Percentiles rank a stretch among this genome's conserved stretches.
Conservation (phyloP, 2,888 invertebrate genomes). For the Pollenia griseotomentosa region DNA sequence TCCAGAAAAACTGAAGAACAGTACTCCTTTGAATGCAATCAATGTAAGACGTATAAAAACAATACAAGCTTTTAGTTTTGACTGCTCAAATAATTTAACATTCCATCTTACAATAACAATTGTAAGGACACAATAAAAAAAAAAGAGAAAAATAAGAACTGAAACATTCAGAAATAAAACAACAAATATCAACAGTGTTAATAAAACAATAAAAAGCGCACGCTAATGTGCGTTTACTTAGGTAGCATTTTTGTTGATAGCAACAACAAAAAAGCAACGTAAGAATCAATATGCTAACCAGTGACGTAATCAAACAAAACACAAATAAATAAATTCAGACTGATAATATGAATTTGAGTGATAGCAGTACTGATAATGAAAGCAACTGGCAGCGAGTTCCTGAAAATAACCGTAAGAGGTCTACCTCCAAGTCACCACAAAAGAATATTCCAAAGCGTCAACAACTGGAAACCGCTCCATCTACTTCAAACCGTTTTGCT, state of each 20-base stretch:
- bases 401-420: slow-evolving; percentile 2
- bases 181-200: too few species aligned
- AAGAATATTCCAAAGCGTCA: not conserved
- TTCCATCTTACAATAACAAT: too few species aligned
- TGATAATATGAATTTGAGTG: slow-evolving; percentile 4
- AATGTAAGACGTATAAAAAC: too few species aligned
- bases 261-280: slow-evolving; percentile 23
- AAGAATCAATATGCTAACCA: slow-evolving; percentile 5
- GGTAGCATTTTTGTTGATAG: slow-evolving; percentile 21
- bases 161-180: too few species aligned
- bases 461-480: not conserved
- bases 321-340: not conserved
- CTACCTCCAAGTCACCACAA: not conserved
- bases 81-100: too few species aligned
- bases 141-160: too few species aligned
- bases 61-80: too few species aligned
- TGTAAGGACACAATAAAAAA: too few species aligned
- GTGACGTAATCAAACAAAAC: not conserved
- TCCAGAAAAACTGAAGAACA: too few species aligned
- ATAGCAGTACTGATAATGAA: slow-evolving; percentile 4
- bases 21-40: too few species aligned
- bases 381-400: slow-evolving; percentile 3
- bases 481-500: slow-evolving; percentile 14
- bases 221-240: slow-evolving; percentile 17
- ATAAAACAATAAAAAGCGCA: not conserved